phyloP scores from a whole-genome alignment of 2,113 vertebrate species.

The Macquaria ambigua region DNA sequence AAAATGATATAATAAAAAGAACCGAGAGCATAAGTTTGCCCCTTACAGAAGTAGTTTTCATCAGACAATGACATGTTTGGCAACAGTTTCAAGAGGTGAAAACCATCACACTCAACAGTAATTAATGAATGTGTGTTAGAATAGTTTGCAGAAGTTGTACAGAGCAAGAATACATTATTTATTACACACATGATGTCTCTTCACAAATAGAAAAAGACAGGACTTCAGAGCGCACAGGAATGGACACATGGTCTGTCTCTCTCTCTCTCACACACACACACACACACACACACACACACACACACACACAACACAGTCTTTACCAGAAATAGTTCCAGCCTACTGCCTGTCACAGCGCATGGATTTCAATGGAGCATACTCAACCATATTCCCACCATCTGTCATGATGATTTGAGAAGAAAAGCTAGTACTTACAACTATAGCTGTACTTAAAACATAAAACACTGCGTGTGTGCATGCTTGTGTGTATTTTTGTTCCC shows the following conservation, averaged over 20 bases:
- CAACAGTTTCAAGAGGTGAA: neutral
- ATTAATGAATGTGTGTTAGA: neutral
- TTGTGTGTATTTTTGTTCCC: neutral
- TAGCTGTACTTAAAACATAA: slow-evolving; percentile 16
- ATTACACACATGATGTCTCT: neutral
- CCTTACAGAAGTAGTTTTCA: neutral
- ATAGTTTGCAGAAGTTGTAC: neutral
- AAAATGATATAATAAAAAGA: neutral
- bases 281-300: slow-evolving; percentile 18
- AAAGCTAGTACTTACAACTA: slow-evolving; percentile 28
- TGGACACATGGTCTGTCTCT: neutral
- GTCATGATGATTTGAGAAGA: slow-evolving; percentile 47
- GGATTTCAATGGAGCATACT: slow-evolving; percentile 57
- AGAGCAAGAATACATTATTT: neutral
- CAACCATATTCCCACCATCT: slow-evolving; percentile 62
- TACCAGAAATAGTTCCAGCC: slow-evolving; percentile 39
- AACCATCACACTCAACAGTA: neutral
- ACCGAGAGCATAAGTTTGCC: neutral
- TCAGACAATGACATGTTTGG: neutral
- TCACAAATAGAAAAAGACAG: neutral
- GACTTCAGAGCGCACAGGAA: neutral
- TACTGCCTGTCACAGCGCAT: slow-evolving; percentile 58
- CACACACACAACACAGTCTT: neutral
- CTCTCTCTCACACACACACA: neutral
- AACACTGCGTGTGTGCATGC: neutral